Conservation (phyloP, 2,113 vertebrate genomes). For the Terrapene triunguis region DNA sequence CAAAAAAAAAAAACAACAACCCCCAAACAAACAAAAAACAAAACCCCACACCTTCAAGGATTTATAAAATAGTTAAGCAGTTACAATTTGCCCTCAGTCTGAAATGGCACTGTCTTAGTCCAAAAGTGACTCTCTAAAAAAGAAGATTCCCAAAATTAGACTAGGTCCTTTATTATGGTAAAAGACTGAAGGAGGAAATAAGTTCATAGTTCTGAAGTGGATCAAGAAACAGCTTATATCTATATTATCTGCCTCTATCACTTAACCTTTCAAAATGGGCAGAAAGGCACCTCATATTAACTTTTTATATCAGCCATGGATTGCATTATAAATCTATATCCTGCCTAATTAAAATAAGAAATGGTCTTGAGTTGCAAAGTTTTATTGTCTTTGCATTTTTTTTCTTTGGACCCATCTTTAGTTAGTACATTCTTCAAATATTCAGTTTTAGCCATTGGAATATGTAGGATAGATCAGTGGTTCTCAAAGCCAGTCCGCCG, state of each 20-base stretch:
- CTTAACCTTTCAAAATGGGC: neutral
- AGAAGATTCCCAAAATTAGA: neutral
- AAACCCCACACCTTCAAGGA: neutral
- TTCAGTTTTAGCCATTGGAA: neutral
- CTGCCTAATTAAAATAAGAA: neutral
- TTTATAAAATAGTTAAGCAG: neutral
- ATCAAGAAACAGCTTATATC: neutral
- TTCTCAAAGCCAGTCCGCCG: too few relatives aligned
- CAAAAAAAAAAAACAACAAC: neutral
- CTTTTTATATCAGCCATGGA: neutral
- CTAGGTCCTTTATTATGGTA: neutral
- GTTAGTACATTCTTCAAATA: neutral
- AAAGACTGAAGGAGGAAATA: fast-evolving
- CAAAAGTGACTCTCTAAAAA: neutral
- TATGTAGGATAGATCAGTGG: neutral
- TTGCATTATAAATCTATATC: neutral
- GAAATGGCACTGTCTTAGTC: neutral
- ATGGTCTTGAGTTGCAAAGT: neutral
- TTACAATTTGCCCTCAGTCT: neutral
- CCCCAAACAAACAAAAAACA: neutral
- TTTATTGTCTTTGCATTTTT: neutral
- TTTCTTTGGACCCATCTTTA: neutral
- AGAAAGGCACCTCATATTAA: neutral
- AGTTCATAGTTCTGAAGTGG: neutral
- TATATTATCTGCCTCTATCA: neutral